These are phyloP conservation scores for Sebastes oblongus DNA, from an alignment of 2,797 vertebrate genomes.

Conservation along the genomic window DNA sequence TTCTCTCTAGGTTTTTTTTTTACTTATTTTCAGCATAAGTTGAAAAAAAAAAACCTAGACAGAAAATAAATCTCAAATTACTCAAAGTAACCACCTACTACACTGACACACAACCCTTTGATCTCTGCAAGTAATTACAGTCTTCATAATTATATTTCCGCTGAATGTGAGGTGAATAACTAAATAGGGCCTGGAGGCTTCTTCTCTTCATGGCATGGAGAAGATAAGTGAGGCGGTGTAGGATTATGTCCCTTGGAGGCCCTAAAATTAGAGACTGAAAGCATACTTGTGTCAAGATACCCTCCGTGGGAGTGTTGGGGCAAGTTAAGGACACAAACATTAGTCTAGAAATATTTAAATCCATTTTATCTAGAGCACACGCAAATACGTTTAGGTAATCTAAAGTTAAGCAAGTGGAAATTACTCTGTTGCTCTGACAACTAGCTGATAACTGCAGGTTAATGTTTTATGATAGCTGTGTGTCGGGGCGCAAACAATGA, in stretches of 20 bases:
- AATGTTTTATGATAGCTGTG: constrained; percentile 3
- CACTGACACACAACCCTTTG: constrained; percentile 57
- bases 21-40: no score
- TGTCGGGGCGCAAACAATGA: constrained; percentile 1
- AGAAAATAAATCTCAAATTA: constrained; percentile 38
- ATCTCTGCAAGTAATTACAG: constrained; percentile 70
- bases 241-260: constrained; percentile 30
- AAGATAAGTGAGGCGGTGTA: constrained; percentile 29
- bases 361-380: not conserved
- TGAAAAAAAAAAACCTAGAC: not conserved
- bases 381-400: constrained; percentile 1
- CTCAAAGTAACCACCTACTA: constrained; percentile 29
- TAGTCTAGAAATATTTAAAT: constrained; percentile 25
- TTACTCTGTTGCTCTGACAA: constrained; percentile 6
- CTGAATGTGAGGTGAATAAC: constrained; percentile 65
- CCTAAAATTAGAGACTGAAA: constrained; percentile 58
- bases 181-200: constrained; percentile 51
- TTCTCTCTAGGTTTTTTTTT: no score
- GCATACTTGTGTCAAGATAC: constrained; percentile 48
- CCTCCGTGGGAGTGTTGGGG: constrained; percentile 30
- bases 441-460: not conserved
- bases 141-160: constrained; percentile 71
- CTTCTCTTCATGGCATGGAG: constrained; percentile 25
- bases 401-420: not conserved
- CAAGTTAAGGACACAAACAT: constrained; percentile 40